Evolutionary conservation across 1,140 invertebrate species (phyloP), one percentile per base, ranked within the genome.

Genomic region (Conopomorpha cramerella): DNA sequence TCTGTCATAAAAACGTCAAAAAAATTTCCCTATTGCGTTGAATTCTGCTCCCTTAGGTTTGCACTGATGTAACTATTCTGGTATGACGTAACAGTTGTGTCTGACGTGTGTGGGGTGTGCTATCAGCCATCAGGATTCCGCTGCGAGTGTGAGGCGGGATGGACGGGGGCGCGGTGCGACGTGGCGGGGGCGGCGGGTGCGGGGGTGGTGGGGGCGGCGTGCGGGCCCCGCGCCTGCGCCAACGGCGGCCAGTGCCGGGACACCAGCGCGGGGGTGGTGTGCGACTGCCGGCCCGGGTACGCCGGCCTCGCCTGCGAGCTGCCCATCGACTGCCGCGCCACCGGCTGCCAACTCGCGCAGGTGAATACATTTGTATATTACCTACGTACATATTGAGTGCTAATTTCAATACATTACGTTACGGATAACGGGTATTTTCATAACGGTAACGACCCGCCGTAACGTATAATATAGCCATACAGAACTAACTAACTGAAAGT

Each of bases 231-330:
- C 57, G 82, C 84, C 1, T 92, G 92, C 49, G 61, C 79, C 29
- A 90, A 91, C 67, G 87, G 85, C 1, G 90, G 86, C 29, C 80
- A 68, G 7, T 92, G 90, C 64, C 77, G 83, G 8, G 85, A 88
- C 46, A 61, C 60, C n/a, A n/a, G 8, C 47, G 79, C 0, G 88
- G 89, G 87, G 1, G 53, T 64, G 1, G 80, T 77, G 43, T 95
- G 93, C 67, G 86, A 92, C 48, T 82, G 81, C 33, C 82, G 86
- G 30, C 47, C 71, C 2, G 87, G 86, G 12, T 96, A 86, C 77
- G 83, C 84, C 34, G 94, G 94, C 6, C 72, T 81, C 32, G 66
- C 82, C 12, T 97, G 93, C 72, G 89, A 95, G 36, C 74, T 81
- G 15, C 84, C 91, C 40, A 84, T 89, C 30, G 86, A 93, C 49